Evolutionary conservation across 2,888 invertebrate species (phyloP).

Genomic region (Flexamia atlantica): DNA sequence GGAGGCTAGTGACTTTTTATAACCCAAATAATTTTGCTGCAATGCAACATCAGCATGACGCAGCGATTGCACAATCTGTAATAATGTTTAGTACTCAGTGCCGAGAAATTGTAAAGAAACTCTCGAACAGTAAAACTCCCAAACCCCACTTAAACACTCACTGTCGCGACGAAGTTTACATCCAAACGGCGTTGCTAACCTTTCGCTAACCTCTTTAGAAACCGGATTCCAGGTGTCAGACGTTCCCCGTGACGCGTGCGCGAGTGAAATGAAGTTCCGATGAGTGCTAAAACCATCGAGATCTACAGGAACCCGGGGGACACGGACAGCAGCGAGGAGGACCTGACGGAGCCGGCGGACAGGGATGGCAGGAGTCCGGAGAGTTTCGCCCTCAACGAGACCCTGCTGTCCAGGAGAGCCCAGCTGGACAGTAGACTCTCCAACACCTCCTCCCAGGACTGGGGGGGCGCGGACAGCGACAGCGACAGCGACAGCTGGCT

Average conservation of each 20-base stretch:
- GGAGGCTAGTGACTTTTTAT: no score
- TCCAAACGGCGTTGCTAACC: constrained; percentile 25
- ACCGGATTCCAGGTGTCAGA: constrained; percentile 19
- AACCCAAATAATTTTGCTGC: no score
- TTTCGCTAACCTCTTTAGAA: constrained; percentile 29
- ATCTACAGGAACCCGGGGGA: constrained; percentile 6
- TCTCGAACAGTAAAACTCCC: no score
- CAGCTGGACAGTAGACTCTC: not conserved
- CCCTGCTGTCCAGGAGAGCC: not conserved
- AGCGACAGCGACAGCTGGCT: constrained; percentile 48
- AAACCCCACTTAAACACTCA: not conserved
- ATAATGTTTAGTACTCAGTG: no score
- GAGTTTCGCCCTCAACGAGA: constrained; percentile 17
- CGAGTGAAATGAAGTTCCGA: constrained; percentile 30
- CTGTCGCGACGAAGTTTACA: not conserved
- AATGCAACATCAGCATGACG: no score
- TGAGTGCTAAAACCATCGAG: not conserved
- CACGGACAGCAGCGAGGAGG: constrained; percentile 7
- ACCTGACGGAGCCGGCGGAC: not conserved
- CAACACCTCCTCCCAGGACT: not conserved
- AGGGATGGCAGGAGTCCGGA: not conserved
- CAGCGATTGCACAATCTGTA: no score
- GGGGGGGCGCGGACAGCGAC: constrained; percentile 24
- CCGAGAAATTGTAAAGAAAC: no score
- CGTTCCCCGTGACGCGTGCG: not conserved